Conservation (phyloP, 2,113 vertebrate species). For the Passer domesticus region DNA sequence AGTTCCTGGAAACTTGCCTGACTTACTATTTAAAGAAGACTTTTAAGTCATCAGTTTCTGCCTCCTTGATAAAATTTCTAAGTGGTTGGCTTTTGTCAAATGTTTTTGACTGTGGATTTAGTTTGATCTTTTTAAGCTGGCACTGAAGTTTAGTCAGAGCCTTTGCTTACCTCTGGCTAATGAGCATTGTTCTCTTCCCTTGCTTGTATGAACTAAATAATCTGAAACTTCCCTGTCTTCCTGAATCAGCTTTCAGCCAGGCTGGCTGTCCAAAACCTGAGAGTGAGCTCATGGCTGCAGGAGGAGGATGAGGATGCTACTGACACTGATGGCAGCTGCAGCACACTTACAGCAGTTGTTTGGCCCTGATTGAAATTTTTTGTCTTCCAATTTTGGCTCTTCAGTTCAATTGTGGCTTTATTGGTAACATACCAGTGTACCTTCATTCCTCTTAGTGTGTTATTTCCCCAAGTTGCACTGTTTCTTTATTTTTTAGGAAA, state of each 20-base stretch:
- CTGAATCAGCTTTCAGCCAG: background rate
- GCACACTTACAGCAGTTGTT: background rate
- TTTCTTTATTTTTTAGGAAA: background rate
- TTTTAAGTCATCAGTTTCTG: background rate
- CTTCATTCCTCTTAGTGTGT: background rate
- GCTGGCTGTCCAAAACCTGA: background rate
- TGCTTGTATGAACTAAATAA: background rate
- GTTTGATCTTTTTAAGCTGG: background rate
- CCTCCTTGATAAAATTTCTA: background rate
- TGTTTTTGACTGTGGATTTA: background rate
- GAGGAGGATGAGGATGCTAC: background rate
- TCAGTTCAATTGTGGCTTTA: background rate
- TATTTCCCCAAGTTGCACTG: background rate
- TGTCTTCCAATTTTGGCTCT: background rate
- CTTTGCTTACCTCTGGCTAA: background rate
- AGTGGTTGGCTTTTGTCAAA: background rate
- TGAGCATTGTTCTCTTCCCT: background rate
- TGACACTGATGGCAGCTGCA: background rate
- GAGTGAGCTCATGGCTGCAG: background rate
- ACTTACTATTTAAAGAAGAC: background rate
- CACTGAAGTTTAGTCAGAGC: background rate
- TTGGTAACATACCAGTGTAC: background rate
- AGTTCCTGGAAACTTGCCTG: conserved; percentile 9
- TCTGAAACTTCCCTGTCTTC: background rate
- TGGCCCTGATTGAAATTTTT: background rate